These are phyloP conservation scores for Steinernema scapterisci DNA, from an alignment of 2,888 invertebrate species.

Conservation along the genomic window DNA sequence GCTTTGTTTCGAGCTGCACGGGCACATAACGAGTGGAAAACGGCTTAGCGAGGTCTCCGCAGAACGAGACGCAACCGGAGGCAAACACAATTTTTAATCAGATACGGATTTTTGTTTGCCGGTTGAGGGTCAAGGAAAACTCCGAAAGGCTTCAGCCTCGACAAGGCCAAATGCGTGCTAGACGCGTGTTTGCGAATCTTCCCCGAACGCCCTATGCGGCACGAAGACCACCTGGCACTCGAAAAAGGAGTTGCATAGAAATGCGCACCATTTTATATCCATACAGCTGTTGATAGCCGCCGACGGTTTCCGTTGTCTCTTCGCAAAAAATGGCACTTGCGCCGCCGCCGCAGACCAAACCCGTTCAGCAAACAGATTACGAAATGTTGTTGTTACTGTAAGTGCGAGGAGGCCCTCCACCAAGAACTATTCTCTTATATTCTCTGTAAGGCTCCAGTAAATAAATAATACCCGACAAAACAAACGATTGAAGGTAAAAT, in stretches of 20 bases:
- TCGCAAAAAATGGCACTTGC: neutral
- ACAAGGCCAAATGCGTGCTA: neutral
- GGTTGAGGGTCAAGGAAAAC: neutral
- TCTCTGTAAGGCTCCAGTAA: neutral
- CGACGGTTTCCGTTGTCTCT: neutral
- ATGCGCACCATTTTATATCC: neutral
- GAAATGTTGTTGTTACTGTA: no score
- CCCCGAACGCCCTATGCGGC: neutral
- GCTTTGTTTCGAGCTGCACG: neutral
- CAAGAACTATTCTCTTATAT: no score
- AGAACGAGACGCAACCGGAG: neutral
- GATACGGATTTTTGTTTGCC: neutral
- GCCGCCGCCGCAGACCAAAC: no score
- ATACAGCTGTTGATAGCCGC: conserved; percentile 3
- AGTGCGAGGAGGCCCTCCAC: no score
- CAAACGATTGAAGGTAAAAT: neutral
- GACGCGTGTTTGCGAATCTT: neutral
- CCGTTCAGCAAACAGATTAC: no score
- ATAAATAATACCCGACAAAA: neutral
- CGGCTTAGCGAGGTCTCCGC: neutral
- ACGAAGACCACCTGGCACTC: conserved; percentile 7
- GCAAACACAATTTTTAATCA: conserved; percentile 6
- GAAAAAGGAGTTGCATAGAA: conserved; percentile 23
- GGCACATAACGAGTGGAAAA: neutral
- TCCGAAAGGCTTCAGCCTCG: neutral